Conservation (phyloP, 2,797 vertebrate species). For the Pangasius sanitwongsei region DNA sequence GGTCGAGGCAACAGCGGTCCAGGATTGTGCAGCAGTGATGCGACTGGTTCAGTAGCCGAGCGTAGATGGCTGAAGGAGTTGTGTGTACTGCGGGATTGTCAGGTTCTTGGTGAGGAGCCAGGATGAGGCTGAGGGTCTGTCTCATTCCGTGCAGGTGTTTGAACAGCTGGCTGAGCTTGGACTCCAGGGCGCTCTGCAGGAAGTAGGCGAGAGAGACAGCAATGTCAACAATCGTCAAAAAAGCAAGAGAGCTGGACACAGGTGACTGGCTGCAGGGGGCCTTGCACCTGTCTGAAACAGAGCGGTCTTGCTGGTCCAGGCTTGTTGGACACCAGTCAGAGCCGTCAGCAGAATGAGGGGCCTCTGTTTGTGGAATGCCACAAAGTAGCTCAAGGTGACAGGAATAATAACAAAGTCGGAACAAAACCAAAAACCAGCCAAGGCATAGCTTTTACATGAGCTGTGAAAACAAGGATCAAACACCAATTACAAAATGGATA, state of each 20-base stretch:
- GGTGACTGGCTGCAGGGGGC: conserved; percentile 43
- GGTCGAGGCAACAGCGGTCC: conserved; percentile 66
- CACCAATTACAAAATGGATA: conserved; percentile 23
- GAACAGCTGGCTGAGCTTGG: conserved; percentile 67
- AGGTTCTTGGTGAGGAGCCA: conserved; percentile 60
- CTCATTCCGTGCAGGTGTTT: conserved; percentile 71
- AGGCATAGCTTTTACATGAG: conserved; percentile 59
- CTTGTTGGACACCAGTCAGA: conserved; percentile 45
- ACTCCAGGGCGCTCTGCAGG: conserved; percentile 65
- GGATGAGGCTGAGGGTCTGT: conserved; percentile 66
- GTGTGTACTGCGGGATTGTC: conserved; percentile 24
- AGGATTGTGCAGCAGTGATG: conserved; percentile 59
- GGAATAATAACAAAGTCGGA: conserved; percentile 34
- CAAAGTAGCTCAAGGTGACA: conserved; percentile 52
- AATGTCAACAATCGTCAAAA: conserved; percentile 48
- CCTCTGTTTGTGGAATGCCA: conserved; percentile 44
- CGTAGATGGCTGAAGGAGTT: conserved; percentile 46
- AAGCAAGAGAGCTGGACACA: conserved; percentile 36
- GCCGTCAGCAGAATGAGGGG: conserved; percentile 36
- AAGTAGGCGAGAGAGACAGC: conserved; percentile 38
- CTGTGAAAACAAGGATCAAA: conserved; percentile 74
- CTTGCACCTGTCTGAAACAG: conserved; percentile 45
- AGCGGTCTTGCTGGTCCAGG: conserved; percentile 39
- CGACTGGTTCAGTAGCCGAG: conserved; percentile 63
- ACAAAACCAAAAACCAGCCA: conserved; percentile 42